Evolutionary conservation across 2,113 vertebrate species (phyloP), one percentile per base, ranked within the genome.

Genomic region (Odontesthes bonariensis): DNA sequence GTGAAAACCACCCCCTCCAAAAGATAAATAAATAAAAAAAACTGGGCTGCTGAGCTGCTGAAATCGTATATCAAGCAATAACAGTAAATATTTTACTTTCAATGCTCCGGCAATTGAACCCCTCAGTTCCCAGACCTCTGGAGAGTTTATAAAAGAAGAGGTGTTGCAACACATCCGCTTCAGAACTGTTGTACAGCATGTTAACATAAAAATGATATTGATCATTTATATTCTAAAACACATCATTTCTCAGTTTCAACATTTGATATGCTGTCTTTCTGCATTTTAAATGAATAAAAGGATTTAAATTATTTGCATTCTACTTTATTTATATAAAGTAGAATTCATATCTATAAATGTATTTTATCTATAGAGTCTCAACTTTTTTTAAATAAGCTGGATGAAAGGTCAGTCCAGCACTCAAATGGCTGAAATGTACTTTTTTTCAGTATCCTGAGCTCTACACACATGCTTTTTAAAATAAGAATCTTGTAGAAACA

Each of bases 401-500:
- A n/a, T n/a, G n/a, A n/a, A n/a, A n/a, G n/a, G n/a, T n/a, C n/a
- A n/a, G n/a, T n/a, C n/a, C n/a, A n/a, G n/a, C n/a, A n/a, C n/a
- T n/a, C n/a, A n/a, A 17, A 5, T 12, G 14, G 14, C 9, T 27
- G 23, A 47, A 10, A 42, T 22, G 17, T 12, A 13, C 22, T 23
- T 31, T 69, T 51, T 19, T n/a, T 7, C 49, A 11, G 8, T 44
- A 31, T 32, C 17, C 4, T 8, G 19, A 20, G 33, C 8, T 19
- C 56, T 52, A n/a, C 32, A 79, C 1, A 3, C 51, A 31, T 49
- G 38, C 2, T 60, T 60, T 32, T 27, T 27, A 27, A 27, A 27
- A 27, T 63, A 59, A 75, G 75, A 63, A 72, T 14, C 46, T 67
- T 63, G 69, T 67, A 7, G 42, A 16, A 51, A 85, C 61, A 82